Base-by-base conservation (phyloP, 2,888 invertebrate genomes). In the Tanypteryx hageni region DNA sequence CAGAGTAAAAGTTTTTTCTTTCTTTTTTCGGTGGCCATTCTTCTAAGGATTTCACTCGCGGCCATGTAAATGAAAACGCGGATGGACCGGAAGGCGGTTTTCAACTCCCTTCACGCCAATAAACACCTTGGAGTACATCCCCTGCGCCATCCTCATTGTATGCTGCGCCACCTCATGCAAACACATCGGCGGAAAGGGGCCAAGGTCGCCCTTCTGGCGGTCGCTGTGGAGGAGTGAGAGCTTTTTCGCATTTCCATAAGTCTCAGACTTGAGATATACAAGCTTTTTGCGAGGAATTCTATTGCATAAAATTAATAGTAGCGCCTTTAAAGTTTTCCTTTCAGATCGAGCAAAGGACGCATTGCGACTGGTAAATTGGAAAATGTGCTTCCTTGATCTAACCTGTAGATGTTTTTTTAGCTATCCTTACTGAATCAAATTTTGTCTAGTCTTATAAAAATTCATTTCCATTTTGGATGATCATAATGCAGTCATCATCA, bases 51-150 rank as follows among this genome's bases (percentile, higher is more conserved):
- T 27, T 76, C 27, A 27, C 27, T 27, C 13, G 18, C 22, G 11
- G 76, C 11, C 27, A 11, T 4, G 76, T 76, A 76, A 76, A 76
- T 22, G 13, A 76, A 76, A 22, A 22, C 3, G 22, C 11, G 22
- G 22, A 27, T 18, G 10, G 14, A 86, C 86, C 86, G 86, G 86
- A 86, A 61, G 86, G 27, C 58, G 31, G 27, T 86, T 86, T 86
- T 86, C 61, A 58, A 59, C 57, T 59, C 86, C 86, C 86, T 27
- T 27, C 86, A 58, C 61, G 61, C 61, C n/a, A 58, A n/a, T 86
- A 61, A 59, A 86, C 86, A 86, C 61, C 61, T 58, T 61, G 86
- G 61, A 31, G 86, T 27, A 64, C 86, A 86, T 86, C 86, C 11
- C 22, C 61, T 59, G 58, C 4, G 86, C 59, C 61, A 76, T 56